A percentile compares a stretch with the other conserved stretches of the same genome.
phyloP scores from a whole-genome alignment of 1,140 invertebrate species.

The Aradophagus sp. region DNA sequence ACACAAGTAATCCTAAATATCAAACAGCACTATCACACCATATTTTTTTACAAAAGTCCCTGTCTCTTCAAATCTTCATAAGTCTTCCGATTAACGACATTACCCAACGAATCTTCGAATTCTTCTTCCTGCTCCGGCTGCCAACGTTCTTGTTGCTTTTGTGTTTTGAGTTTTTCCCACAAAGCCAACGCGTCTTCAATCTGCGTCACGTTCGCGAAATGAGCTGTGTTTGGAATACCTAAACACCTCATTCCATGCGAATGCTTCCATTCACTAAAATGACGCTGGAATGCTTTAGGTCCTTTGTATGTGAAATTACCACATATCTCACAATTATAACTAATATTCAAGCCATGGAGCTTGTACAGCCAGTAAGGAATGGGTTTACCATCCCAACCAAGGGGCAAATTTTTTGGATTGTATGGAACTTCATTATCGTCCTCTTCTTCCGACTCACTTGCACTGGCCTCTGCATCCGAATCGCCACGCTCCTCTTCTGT shows the following conservation, averaged over 20 bases:
- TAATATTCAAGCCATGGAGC: slow-evolving; percentile 98
- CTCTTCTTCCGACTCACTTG: slow-evolving; percentile 89
- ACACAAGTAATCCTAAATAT: too few relatives aligned
- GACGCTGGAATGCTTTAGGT: slow-evolving; percentile 99
- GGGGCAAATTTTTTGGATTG: slow-evolving; percentile 98
- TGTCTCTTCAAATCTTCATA: slow-evolving; percentile 99
- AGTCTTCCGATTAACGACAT: slow-evolving; percentile 99
- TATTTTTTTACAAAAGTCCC: slow-evolving; percentile 94
- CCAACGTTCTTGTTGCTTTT: slow-evolving; percentile 97
- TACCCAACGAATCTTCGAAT: slow-evolving; percentile 98
- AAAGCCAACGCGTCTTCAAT: slow-evolving; percentile 98
- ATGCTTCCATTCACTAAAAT: slow-evolving; percentile 99
- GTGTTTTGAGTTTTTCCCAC: slow-evolving; percentile 97
- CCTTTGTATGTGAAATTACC: slow-evolving; percentile 99
- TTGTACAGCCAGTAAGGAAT: slow-evolving; percentile 99
- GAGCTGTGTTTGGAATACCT: slow-evolving; percentile 99
- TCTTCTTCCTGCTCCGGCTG: slow-evolving; percentile 98
- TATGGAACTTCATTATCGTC: slow-evolving; percentile 96
- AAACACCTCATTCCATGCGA: slow-evolving; percentile 99
- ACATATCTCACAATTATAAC: slow-evolving; percentile 99
- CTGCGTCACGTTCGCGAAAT: slow-evolving; percentile 99
- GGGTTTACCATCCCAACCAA: slow-evolving; percentile 99
- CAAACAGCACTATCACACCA: too few relatives aligned
- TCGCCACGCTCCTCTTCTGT: slow-evolving; percentile 96
- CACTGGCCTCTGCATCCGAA: slow-evolving; percentile 92